These are phyloP conservation scores for Rhamnusium bicolor DNA, from an alignment of 2,888 invertebrate genomes.

Conservation along the genomic window DNA sequence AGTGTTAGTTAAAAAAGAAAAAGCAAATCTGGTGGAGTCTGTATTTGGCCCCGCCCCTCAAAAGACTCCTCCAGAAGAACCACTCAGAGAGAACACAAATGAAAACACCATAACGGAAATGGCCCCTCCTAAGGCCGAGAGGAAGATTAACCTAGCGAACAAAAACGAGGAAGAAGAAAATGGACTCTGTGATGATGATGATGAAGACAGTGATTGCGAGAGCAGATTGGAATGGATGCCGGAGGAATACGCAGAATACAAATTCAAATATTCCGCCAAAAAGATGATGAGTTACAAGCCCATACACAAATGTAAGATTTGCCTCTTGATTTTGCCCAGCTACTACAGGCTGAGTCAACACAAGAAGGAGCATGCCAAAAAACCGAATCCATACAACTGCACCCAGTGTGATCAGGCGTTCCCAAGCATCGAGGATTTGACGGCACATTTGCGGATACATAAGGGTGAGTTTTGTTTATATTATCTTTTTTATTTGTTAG, in stretches of 20 bases:
- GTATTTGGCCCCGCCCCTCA: background rate
- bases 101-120: background rate
- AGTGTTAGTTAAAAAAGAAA: conserved; percentile 38
- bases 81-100: background rate
- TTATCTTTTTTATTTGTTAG: background rate
- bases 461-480: conserved; percentile 55
- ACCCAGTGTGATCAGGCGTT: conserved; percentile 58
- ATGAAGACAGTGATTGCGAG: conserved; percentile 49
- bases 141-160: background rate
- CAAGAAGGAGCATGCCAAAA: conserved; percentile 56
- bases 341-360: conserved; percentile 62
- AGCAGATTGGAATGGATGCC: conserved; percentile 59
- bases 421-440: conserved; percentile 60
- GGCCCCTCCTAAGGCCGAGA: conserved; percentile 18
- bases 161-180: conserved; percentile 1
- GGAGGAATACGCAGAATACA: conserved; percentile 59
- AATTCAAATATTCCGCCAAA: conserved; percentile 53
- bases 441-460: conserved; percentile 65
- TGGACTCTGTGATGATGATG: conserved; percentile 21
- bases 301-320: conserved; percentile 65
- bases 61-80: background rate
- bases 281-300: conserved; percentile 52
- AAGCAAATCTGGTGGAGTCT: background rate
- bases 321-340: conserved; percentile 60
- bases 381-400: conserved; percentile 63